A percentile compares a stretch with the other conserved stretches of the same genome.
These are phyloP conservation scores for Morelia viridis DNA, from an alignment of 2,797 vertebrate species.

Conservation along the genomic window DNA sequence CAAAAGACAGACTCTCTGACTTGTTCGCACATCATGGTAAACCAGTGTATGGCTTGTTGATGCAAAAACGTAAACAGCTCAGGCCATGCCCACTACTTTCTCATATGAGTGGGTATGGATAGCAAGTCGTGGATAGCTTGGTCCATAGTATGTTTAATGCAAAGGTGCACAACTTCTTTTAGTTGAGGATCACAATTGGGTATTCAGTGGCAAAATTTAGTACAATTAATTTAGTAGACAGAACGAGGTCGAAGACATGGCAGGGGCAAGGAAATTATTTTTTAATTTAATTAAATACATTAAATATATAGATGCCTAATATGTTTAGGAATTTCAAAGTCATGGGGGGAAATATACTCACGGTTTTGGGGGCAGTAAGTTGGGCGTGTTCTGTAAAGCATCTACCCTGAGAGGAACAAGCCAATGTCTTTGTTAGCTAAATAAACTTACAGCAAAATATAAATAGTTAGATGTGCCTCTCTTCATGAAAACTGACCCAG, in stretches of 20 bases:
- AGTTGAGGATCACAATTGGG: not conserved
- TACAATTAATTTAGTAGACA: not conserved
- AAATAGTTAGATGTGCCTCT: not conserved
- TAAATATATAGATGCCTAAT: not conserved
- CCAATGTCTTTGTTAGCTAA: not conserved
- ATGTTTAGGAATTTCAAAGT: not conserved
- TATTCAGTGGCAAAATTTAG: not conserved
- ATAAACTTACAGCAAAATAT: not conserved
- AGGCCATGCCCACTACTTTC: not conserved
- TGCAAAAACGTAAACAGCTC: not conserved
- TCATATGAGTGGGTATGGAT: not conserved
- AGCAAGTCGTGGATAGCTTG: not conserved
- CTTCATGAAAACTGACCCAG: not conserved
- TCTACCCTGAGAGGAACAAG: not conserved
- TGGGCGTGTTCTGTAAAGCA: not conserved
- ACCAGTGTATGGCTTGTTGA: not conserved
- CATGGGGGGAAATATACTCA: not conserved
- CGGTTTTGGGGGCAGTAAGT: not conserved
- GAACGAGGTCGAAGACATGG: not conserved
- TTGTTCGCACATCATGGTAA: not conserved
- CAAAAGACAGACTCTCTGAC: not conserved
- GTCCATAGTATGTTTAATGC: not conserved
- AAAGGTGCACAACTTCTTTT: not conserved
- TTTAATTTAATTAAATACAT: not conserved
- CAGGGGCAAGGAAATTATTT: not conserved